These are phyloP conservation scores for Seriola dumerili DNA, from an alignment of 2,113 vertebrate species.

Conservation along the genomic window DNA sequence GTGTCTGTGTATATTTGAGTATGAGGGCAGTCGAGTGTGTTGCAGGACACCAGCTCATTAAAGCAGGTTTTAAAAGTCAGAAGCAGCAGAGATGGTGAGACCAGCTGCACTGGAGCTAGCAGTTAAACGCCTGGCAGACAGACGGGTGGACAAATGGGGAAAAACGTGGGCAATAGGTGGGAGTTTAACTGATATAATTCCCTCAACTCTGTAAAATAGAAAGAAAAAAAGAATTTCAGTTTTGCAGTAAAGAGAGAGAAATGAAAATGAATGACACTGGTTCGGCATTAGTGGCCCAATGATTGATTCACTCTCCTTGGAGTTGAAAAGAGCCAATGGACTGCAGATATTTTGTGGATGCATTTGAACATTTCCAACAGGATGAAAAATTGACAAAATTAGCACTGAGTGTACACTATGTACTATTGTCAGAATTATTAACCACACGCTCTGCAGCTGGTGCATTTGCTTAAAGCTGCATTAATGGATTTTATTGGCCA, in stretches of 20 bases:
- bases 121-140: conserved; percentile 38
- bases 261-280: neutral
- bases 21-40: conserved; percentile 53
- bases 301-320: conserved; percentile 3
- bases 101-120: conserved; percentile 53
- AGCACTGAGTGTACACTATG: neutral
- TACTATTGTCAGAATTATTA: neutral
- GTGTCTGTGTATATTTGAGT: conserved; percentile 69
- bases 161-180: neutral
- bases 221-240: neutral
- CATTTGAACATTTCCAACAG: neutral
- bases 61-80: conserved; percentile 68
- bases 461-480: neutral
- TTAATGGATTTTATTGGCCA: neutral
- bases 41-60: conserved; percentile 74
- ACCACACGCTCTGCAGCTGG: neutral
- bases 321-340: neutral
- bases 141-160: no score
- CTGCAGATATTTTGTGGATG: neutral
- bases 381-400: neutral
- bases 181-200: neutral
- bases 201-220: neutral
- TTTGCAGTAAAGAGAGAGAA: conserved; percentile 5
- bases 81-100: conserved; percentile 41
- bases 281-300: neutral